Evolutionary conservation across 2,113 vertebrate genomes (phyloP), one percentile per base, ranked within the genome.

Genomic region (Burhinus oedicnemus): DNA sequence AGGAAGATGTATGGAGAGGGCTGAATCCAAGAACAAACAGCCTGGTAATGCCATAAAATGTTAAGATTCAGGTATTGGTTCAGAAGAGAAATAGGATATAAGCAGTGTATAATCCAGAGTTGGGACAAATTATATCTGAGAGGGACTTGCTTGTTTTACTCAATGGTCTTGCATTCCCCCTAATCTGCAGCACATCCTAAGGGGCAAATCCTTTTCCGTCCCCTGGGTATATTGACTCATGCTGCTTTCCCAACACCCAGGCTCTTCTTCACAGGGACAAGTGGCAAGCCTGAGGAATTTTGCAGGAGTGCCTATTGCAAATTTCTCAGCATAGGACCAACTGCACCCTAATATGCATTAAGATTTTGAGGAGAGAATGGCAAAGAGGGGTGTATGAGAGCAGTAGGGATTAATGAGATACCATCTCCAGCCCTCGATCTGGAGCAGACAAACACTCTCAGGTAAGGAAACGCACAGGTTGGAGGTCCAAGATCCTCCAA

Each of bases 331-430:
- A 15, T 6, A 75, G 51, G 12, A n/a, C 11, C 2, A 3, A 15
- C 30, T 84, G 11, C 18, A 18, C 22, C 32, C 45, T 62, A 47
- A 58, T 32, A 42, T 17, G 7, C 11, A 21, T 60, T 47, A 55
- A 76, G 29, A 51, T 68, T 79, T 72, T 72, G 40, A 83, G 52
- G 42, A 79, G 5, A 85, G 1, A n/a, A 30, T 58, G 14, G 15
- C 42, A 8, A 78, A 49, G 36, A 51, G 6, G 1, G 1, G 2
- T 2, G 1, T 71, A 12, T 36, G 5, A 65, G 26, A 44, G 14
- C 5, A 58, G 22, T 8, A 42, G 5, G 11, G 9, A 71, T 58
- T 75, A 65, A 55, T 20, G 21, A 76, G 14, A n/a, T 80, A 65
- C 21, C 45, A 52, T 9, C 8, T 74, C 30, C 23, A 36, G 20